These are phyloP conservation scores for Phrynosoma platyrhinos DNA, from an alignment of 2,113 vertebrate genomes.

Conservation along the genomic window DNA sequence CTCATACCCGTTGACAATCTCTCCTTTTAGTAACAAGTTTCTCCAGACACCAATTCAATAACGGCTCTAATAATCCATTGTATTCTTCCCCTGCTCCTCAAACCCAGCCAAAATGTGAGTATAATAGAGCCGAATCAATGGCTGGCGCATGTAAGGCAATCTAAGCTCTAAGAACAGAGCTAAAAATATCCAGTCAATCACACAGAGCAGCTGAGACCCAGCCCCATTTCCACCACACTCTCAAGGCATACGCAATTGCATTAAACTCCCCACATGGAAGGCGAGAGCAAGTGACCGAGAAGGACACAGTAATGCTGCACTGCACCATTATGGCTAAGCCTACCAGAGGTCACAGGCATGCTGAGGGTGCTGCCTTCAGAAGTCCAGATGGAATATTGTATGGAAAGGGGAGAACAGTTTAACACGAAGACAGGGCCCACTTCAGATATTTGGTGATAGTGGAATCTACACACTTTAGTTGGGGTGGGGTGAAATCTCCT, in stretches of 20 bases:
- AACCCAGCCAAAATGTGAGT: not conserved
- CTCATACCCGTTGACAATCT: fast-evolving
- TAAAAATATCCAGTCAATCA: slow-evolving; percentile 58
- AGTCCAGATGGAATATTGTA: not conserved
- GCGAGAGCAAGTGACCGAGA: slow-evolving; percentile 3
- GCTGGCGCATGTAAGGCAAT: not conserved
- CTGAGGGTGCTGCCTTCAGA: not conserved
- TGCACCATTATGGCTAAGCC: slow-evolving; percentile 26
- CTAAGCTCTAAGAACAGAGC: slow-evolving; percentile 28
- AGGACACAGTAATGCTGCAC: slow-evolving; percentile 11
- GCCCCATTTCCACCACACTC: slow-evolving; percentile 42
- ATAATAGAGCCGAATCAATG: not conserved
- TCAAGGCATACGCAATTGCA: slow-evolving; percentile 39
- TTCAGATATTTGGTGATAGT: not conserved
- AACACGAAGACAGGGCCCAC: not conserved
- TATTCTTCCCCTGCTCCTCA: slow-evolving; percentile 34
- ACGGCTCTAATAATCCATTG: slow-evolving; percentile 11
- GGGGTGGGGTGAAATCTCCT: not conserved
- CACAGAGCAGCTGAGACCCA: slow-evolving; percentile 58
- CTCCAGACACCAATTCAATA: not conserved
- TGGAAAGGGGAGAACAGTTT: not conserved
- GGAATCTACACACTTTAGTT: not conserved
- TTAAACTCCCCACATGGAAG: not conserved
- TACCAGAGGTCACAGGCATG: not conserved
- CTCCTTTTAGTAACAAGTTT: not conserved